A percentile compares a stretch with the other conserved stretches of the same genome.
Evolutionary conservation across 2,113 vertebrate species (phyloP).

Genomic region (Corythaeola cristata): DNA sequence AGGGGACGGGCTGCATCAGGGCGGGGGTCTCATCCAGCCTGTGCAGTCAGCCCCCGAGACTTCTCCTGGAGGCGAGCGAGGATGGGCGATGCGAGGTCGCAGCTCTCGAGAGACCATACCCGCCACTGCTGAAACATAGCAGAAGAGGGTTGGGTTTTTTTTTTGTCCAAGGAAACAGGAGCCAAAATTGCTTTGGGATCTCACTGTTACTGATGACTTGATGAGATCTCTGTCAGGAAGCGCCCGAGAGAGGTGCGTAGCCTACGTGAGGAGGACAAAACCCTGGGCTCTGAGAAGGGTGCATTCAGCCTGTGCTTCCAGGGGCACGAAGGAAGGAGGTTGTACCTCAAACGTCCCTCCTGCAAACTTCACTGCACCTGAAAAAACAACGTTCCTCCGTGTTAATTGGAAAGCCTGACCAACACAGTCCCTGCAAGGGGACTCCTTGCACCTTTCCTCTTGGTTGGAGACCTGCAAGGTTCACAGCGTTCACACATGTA

Average conservation of each 20-base stretch:
- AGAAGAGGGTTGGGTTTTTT: background rate
- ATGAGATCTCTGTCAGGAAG: background rate
- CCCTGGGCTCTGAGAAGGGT: background rate
- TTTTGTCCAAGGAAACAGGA: background rate
- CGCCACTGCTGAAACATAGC: background rate
- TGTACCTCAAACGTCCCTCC: background rate
- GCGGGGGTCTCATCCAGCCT: background rate
- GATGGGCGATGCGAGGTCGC: background rate
- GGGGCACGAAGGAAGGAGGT: background rate
- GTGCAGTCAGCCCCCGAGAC: background rate
- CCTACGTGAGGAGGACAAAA: background rate
- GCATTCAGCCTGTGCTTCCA: background rate
- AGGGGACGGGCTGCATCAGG: background rate
- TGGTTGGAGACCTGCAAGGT: background rate
- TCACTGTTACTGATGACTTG: background rate
- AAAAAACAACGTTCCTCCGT: background rate
- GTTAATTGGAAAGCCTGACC: background rate
- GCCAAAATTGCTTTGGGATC: background rate
- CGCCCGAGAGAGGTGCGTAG: rapidly evolving
- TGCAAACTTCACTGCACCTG: background rate
- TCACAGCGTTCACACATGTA: rapidly evolving
- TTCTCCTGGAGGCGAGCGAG: background rate
- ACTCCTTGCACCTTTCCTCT: background rate
- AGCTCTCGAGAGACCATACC: background rate
- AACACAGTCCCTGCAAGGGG: background rate